A percentile compares a stretch with the other conserved stretches of the same genome.
phyloP scores from a whole-genome alignment of 2,113 vertebrate genomes.

The Hyla sarda region DNA sequence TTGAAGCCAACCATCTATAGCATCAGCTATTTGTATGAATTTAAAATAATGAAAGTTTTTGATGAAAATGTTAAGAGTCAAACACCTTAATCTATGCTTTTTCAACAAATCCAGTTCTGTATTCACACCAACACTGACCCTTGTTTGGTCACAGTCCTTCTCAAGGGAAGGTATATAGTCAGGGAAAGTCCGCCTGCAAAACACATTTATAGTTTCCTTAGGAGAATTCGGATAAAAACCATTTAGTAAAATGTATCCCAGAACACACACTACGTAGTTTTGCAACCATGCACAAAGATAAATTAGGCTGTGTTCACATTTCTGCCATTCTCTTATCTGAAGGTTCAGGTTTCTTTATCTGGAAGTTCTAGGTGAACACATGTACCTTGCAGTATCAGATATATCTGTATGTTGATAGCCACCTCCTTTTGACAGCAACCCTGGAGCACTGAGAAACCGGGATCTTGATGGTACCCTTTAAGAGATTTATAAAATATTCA shows the following conservation, averaged over 20 bases:
- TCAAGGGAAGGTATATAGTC: constrained; percentile 2
- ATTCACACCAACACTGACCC: constrained; percentile 81
- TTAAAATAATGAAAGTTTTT: too few species aligned
- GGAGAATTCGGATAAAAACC: neutral
- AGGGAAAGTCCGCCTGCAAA: constrained; percentile 8
- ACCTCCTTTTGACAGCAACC: constrained; percentile 24
- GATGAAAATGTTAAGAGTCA: neutral
- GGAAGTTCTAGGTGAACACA: neutral
- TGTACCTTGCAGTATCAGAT: constrained; percentile 13
- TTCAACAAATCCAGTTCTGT: constrained; percentile 72
- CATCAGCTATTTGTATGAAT: too few species aligned
- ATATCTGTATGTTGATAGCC: neutral
- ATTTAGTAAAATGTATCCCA: neutral
- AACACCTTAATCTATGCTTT: constrained; percentile 53
- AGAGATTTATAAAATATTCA: neutral
- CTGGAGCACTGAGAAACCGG: constrained; percentile 46
- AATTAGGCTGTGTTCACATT: too few species aligned
- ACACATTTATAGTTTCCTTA: neutral
- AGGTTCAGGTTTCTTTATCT: too few species aligned
- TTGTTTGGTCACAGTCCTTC: constrained; percentile 60
- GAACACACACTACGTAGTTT: too few species aligned
- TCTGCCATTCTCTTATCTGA: too few species aligned
- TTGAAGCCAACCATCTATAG: too few species aligned
- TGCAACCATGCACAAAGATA: too few species aligned
- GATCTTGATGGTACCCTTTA: constrained; percentile 45